These are phyloP conservation scores for Catostylus mosaicus DNA, from an alignment of 30 jellyfish, hydroid and myxozoan species.

Conservation along the genomic window DNA sequence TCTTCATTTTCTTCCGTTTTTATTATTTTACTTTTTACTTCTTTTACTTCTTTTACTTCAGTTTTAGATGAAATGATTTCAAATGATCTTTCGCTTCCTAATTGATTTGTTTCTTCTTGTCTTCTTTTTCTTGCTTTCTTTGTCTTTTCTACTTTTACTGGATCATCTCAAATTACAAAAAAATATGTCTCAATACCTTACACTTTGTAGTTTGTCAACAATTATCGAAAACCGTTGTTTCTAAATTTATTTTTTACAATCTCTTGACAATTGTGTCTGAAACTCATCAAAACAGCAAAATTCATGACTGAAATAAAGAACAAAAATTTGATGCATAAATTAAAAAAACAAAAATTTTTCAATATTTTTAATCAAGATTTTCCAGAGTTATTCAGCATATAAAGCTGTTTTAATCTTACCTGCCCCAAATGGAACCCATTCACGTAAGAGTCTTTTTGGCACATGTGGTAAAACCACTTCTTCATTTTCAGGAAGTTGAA, in stretches of 20 bases:
- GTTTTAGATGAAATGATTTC: background rate
- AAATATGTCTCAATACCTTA: too few species aligned
- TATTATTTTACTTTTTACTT: background rate
- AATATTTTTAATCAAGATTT: too few species aligned
- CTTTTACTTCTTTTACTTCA: background rate
- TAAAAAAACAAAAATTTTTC: too few species aligned
- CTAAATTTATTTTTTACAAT: too few species aligned
- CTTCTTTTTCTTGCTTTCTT: constrained; percentile 3
- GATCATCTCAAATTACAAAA: constrained; percentile 13
- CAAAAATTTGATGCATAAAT: too few species aligned
- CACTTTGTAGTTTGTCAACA: too few species aligned
- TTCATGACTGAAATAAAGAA: too few species aligned
- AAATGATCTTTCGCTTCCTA: background rate
- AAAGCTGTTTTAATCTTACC: constrained; percentile 15
- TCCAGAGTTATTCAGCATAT: too few species aligned
- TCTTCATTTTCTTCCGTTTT: background rate
- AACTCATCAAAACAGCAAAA: too few species aligned
- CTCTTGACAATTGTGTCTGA: too few species aligned
- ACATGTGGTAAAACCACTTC: constrained; percentile 32
- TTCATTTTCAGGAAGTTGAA: constrained; percentile 46
- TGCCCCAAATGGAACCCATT: constrained; percentile 68
- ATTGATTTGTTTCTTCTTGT: background rate
- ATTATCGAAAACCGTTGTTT: too few species aligned
- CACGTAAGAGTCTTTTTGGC: constrained; percentile 18
- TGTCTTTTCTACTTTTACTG: background rate